These are phyloP conservation scores for Calephelis nemesis DNA, from an alignment of 1,140 invertebrate genomes.

Conservation along the genomic window DNA sequence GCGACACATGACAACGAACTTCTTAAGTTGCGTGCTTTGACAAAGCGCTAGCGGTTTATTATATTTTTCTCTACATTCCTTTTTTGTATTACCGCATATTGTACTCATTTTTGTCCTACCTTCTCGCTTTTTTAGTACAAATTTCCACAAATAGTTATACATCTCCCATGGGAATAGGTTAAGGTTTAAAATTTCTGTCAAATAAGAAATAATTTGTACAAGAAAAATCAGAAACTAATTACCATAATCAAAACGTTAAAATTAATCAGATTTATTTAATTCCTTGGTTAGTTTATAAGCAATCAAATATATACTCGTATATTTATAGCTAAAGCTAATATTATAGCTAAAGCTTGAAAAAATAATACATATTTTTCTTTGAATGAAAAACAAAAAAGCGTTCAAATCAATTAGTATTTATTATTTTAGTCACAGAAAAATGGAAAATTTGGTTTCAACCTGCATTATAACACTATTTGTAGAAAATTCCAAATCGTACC, in stretches of 20 bases:
- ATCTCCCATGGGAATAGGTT: not conserved
- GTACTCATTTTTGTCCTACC: not conserved
- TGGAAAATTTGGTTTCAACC: too few relatives aligned
- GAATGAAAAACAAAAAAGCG: too few relatives aligned
- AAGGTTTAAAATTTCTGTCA: not conserved
- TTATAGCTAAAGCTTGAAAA: too few relatives aligned
- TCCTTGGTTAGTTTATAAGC: too few relatives aligned
- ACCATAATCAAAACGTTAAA: not conserved
- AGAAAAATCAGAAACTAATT: not conserved
- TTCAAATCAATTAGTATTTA: too few relatives aligned
- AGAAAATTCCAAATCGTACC: too few relatives aligned
- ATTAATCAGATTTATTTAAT: too few relatives aligned
- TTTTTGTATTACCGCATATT: not conserved
- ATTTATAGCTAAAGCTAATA: too few relatives aligned
- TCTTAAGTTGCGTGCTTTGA: conserved; percentile 30
- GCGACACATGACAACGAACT: conserved; percentile 47
- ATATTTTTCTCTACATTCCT: not conserved
- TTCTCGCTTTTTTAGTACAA: not conserved
- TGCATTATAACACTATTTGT: too few relatives aligned
- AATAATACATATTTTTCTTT: too few relatives aligned
- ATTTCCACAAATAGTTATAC: not conserved
- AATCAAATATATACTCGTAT: too few relatives aligned
- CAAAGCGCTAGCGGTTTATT: conserved; percentile 7
- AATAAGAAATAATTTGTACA: not conserved
- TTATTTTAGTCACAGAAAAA: too few relatives aligned